A percentile compares a stretch with the other conserved stretches of the same genome.
phyloP scores from a whole-genome alignment of 2,797 vertebrate species.

The Ptychobarbus kaznakovi region DNA sequence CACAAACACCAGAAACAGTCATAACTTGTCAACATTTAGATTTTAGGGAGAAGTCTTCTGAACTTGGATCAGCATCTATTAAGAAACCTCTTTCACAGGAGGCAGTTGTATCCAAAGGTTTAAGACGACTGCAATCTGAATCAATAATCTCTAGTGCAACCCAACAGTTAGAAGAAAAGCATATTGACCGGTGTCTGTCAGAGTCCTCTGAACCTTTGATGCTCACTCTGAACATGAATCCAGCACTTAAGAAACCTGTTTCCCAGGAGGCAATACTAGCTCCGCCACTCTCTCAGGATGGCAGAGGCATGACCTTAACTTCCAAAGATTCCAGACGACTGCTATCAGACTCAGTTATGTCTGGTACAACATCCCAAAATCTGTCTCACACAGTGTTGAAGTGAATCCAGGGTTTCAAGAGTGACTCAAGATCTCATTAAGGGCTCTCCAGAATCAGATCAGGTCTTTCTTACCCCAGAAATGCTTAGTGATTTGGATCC shows the following conservation, averaged over 20 bases:
- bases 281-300: not conserved
- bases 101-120: not conserved
- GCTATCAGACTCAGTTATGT: conserved; percentile 45
- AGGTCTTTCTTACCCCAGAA: conserved; percentile 5
- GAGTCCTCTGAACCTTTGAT: conserved; percentile 43
- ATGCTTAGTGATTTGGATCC: conserved; percentile 23
- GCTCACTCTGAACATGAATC: conserved; percentile 4
- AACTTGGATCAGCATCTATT: conserved; percentile 26
- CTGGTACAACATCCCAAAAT: not conserved
- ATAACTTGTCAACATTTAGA: conserved; percentile 64
- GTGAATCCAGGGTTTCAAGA: too few species aligned
- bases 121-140: conserved; percentile 34
- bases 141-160: conserved; percentile 8
- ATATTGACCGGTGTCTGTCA: conserved; percentile 28
- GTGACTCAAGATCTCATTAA: too few species aligned
- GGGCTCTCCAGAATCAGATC: conserved; percentile 36
- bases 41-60: conserved; percentile 66
- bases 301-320: not conserved
- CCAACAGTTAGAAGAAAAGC: conserved; percentile 26
- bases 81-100: not conserved
- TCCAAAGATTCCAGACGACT: not conserved
- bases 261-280: not conserved
- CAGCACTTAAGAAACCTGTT: conserved; percentile 15
- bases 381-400: too few species aligned
- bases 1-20: conserved; percentile 65